These are phyloP conservation scores for Synanceia verrucosa DNA, from an alignment of 2,797 vertebrate species.

Conservation along the genomic window DNA sequence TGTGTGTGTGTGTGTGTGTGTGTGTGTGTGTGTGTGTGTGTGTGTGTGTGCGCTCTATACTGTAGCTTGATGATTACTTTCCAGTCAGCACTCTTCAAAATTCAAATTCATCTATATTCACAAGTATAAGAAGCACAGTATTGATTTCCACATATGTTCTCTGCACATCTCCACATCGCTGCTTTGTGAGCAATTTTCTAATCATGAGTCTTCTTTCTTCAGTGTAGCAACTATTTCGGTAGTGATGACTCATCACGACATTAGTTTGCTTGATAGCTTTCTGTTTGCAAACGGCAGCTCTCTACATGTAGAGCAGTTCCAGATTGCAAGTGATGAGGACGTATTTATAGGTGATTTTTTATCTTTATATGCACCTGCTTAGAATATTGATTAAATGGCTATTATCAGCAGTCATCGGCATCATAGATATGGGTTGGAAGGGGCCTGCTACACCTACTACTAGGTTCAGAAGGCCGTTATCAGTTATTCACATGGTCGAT, in stretches of 20 bases:
- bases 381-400: neutral
- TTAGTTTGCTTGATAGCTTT: conserved; percentile 51
- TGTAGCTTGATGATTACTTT: conserved; percentile 34
- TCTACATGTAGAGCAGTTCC: conserved; percentile 9
- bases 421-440: neutral
- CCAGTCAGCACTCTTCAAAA: conserved; percentile 40
- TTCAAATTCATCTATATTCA: conserved; percentile 14
- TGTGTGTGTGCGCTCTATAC: conserved; percentile 5
- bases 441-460: neutral
- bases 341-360: neutral
- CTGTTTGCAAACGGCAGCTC: conserved; percentile 11
- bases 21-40: conserved; percentile 14
- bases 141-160: conserved; percentile 7
- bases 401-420: neutral
- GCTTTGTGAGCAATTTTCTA: conserved; percentile 13
- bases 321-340: neutral
- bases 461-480: neutral
- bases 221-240: conserved; percentile 29
- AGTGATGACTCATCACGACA: conserved; percentile 50
- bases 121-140: neutral
- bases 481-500: neutral
- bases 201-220: conserved; percentile 14
- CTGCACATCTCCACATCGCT: conserved; percentile 17
- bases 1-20: conserved; percentile 5
- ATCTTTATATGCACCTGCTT: neutral